These are phyloP conservation scores for Achlya flavicornis DNA, from an alignment of 2,888 invertebrate genomes.

Conservation along the genomic window DNA sequence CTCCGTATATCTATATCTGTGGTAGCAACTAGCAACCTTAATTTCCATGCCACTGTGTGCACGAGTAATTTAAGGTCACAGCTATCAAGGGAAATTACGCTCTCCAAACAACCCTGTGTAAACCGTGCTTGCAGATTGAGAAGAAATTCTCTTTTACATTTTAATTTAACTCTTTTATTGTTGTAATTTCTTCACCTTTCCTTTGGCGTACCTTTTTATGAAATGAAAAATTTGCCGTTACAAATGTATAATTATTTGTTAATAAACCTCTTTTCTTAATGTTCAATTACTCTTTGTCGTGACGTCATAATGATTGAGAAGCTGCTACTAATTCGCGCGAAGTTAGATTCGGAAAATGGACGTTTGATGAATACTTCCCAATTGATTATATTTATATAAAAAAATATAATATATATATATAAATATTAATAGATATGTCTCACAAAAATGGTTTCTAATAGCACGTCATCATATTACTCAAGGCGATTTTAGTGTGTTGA, in stretches of 20 bases:
- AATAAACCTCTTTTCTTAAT: slow-evolving; percentile 16
- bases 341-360: no score
- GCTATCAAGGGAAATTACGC: slow-evolving; percentile 41
- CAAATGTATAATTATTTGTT: neutral
- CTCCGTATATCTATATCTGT: no score
- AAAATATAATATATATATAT: no score
- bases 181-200: slow-evolving; percentile 9
- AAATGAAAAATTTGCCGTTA: neutral
- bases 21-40: neutral
- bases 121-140: slow-evolving; percentile 14
- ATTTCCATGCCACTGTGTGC: slow-evolving; percentile 16
- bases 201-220: neutral
- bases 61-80: slow-evolving; percentile 23
- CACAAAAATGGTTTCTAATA: no score
- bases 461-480: neutral
- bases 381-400: no score
- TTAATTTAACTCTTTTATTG: slow-evolving; percentile 25
- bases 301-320: no score
- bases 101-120: slow-evolving; percentile 26
- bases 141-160: slow-evolving; percentile 29
- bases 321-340: no score
- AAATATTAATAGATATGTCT: no score
- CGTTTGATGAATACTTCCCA: no score
- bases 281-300: slow-evolving; percentile 13
- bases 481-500: slow-evolving; percentile 14